Conservation (phyloP, 2,797 vertebrate species). For the Tapirus indicus region DNA sequence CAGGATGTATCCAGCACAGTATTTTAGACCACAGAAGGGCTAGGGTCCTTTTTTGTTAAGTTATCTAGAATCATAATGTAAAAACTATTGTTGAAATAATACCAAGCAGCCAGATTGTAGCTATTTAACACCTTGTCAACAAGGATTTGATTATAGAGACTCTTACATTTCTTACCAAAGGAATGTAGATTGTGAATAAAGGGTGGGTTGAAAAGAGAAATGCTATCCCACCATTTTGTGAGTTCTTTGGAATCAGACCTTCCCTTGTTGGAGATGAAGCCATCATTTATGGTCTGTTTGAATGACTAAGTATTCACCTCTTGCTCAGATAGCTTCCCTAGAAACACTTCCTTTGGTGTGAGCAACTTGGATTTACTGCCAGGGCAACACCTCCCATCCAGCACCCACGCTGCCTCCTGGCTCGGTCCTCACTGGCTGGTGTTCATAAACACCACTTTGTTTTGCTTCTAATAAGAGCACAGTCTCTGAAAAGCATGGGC, state of each 20-base stretch:
- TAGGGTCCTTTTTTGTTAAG: neutral
- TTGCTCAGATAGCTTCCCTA: slow-evolving; percentile 66
- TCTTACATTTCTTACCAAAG: slow-evolving; percentile 48
- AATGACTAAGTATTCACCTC: slow-evolving; percentile 71
- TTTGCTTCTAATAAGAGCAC: slow-evolving; percentile 63
- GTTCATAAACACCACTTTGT: slow-evolving; percentile 47
- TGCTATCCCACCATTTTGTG: neutral
- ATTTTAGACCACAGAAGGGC: neutral
- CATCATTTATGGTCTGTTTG: slow-evolving; percentile 28
- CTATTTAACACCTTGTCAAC: slow-evolving; percentile 40
- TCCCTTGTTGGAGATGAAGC: slow-evolving; percentile 12
- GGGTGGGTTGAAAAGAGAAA: slow-evolving; percentile 1
- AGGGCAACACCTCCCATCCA: slow-evolving; percentile 57
- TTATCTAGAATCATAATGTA: slow-evolving; percentile 45
- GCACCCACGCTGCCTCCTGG: slow-evolving; percentile 51
- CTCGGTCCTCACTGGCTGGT: slow-evolving; percentile 33
- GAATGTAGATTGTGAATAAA: slow-evolving; percentile 8
- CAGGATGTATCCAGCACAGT: neutral
- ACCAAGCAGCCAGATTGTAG: neutral
- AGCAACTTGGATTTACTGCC: slow-evolving; percentile 77
- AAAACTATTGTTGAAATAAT: slow-evolving; percentile 48
- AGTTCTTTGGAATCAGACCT: slow-evolving; percentile 38
- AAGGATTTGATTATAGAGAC: slow-evolving; percentile 33
- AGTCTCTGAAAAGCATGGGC: slow-evolving; percentile 40
- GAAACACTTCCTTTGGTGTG: slow-evolving; percentile 75